Base-by-base conservation (phyloP, 2,797 vertebrate genomes). In the Tympanoctomys barrerae region DNA sequence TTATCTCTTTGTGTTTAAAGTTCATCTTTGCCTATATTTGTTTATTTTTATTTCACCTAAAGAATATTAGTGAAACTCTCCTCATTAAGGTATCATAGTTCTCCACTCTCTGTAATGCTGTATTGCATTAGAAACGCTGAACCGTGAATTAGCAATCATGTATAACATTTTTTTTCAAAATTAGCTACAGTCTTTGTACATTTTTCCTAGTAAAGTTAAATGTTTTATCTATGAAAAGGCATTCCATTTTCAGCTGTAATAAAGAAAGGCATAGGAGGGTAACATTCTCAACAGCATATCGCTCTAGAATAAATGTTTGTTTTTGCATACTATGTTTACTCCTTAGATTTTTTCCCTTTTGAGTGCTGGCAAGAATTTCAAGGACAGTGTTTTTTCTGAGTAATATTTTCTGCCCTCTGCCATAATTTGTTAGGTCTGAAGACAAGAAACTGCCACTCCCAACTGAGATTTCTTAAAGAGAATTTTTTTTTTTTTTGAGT, bases 101-200 rank as follows among this genome's bases (percentile, higher is more conserved):
- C n/a, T 36, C 33, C 54, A 81, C 39, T 93, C 39, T 71, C 26
- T 71, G 31, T 95, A 66, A 28, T 36, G 71, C 31, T 77, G 39
- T 62, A 18, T 77, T 87, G 2, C 54, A 70, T 93, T 68, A 86
- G 31, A 96, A 94, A 54, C 68, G 19, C 28, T 94, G 54, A 96
- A 49, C 24, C 88, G 14, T 91, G 57, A 87, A 70, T 87, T 21
- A n/a, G 42, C 46, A 68, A 49, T 57, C n/a, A 31, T 54, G 22
- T 54, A 46, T 68, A 90, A 42, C 46, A 28, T 71, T 94, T 42
- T 61, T 54, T 61, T 95, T 94, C 42, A 57, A 36, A 64, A 12
- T 85, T 21, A 36, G 52, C 31, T 70, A 80, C 59, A 39, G 31
- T 81, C 83, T 83, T 71, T 91, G 73, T 88, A 57, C 62, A 33